phyloP scores from a whole-genome alignment of 2,888 invertebrate species.

The Drosophila hamatofila region DNA sequence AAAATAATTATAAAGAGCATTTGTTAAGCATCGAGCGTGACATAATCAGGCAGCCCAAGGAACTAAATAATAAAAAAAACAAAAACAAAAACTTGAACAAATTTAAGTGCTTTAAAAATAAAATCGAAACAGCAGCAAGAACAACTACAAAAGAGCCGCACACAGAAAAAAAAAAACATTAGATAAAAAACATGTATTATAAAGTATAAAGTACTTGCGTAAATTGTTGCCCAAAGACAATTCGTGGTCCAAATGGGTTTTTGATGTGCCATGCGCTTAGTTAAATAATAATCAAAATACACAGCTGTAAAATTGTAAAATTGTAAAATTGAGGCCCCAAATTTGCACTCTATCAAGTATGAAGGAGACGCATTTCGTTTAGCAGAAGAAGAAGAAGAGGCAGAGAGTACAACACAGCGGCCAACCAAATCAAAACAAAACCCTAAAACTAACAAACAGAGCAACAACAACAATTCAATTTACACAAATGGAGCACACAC shows the following conservation, averaged over 20 bases:
- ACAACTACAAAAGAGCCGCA: conserved; percentile 61
- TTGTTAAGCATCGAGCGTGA: conserved; percentile 59
- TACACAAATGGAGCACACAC: conserved; percentile 61
- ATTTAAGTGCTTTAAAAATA: conserved; percentile 64
- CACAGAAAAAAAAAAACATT: conserved; percentile 16
- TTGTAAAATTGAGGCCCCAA: conserved; percentile 31
- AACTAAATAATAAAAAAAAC: conserved; percentile 25
- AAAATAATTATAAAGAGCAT: conserved; percentile 44
- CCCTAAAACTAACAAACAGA: conserved; percentile 72
- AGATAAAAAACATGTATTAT: conserved; percentile 20
- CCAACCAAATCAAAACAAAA: conserved; percentile 76
- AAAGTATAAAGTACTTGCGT: conserved; percentile 24
- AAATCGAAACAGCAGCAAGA: conserved; percentile 52
- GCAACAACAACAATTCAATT: conserved; percentile 27
- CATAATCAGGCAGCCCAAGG: conserved; percentile 63
- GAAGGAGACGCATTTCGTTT: conserved; percentile 16
- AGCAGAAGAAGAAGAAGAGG: conserved; percentile 18
- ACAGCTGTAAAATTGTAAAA: conserved; percentile 52
- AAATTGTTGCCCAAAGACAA: conserved; percentile 17
- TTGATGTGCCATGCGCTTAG: conserved; percentile 16
- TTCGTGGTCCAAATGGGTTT: conserved; percentile 17
- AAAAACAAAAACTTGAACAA: conserved; percentile 24
- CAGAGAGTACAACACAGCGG: conserved; percentile 35
- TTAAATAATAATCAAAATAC: conserved; percentile 6
- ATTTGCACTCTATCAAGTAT: conserved; percentile 53